phyloP scores from a whole-genome alignment of 2,888 invertebrate genomes.

The Galerucella nymphaeae region DNA sequence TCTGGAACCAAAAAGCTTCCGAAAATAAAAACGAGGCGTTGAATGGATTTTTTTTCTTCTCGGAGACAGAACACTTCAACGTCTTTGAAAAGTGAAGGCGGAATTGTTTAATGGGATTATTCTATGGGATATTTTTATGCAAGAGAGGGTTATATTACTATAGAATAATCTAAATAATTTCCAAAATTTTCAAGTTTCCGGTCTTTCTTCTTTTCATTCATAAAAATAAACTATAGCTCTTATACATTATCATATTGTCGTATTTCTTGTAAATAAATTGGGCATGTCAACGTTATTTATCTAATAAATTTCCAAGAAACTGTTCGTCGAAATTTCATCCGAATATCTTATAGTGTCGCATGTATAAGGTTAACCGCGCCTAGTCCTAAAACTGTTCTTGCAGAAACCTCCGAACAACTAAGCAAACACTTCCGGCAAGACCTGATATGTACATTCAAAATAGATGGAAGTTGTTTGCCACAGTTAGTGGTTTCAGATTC shows the following conservation, averaged over 20 bases:
- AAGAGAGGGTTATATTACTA: no score
- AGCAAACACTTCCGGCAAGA: conserved; percentile 15
- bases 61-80: neutral
- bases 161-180: no score
- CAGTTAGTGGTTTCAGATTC: neutral
- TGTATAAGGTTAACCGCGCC: conserved; percentile 32
- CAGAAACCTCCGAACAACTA: conserved; percentile 14
- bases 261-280: conserved; percentile 16
- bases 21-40: neutral
- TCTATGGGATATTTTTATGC: no score
- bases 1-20: neutral
- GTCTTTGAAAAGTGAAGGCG: neutral
- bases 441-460: conserved; percentile 18
- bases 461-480: conserved; percentile 13
- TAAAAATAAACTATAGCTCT: no score
- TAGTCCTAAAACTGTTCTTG: conserved; percentile 24
- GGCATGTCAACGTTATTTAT: conserved; percentile 27
- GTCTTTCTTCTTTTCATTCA: no score
- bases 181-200: no score
- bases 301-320: conserved; percentile 29
- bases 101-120: neutral
- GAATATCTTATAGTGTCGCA: conserved; percentile 36
- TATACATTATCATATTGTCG: conserved; percentile 21
- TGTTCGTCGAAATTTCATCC: conserved; percentile 30
- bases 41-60: neutral